Evolutionary conservation across 2,888 invertebrate genomes (phyloP), one percentile per base, ranked within the genome.

Genomic region (Hypercompe scribonia): DNA sequence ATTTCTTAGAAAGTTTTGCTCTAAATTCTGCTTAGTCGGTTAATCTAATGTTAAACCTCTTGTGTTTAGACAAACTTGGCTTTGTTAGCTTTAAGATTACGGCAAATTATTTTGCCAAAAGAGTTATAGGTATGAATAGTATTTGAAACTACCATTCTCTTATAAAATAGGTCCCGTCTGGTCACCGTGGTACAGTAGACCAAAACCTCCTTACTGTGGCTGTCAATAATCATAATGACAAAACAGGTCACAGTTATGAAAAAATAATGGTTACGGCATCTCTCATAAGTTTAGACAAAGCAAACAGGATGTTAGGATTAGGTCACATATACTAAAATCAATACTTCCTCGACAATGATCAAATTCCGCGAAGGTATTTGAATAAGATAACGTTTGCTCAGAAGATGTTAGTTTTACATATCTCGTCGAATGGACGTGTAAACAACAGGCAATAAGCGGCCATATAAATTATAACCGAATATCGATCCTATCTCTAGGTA

Each of bases 321-420:
- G 82, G 82, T 87, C 83, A 88, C 84, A 87, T 84, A 86, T 87
- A 84, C 80, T 83, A 92, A 92, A 91, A 94, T 89, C 92, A 94
- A 94, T 93, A 94, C 87, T 84, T 86, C 84, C 81, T 82, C 70
- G 84, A 84, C 83, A 87, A 89, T 87, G 87, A 88, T 89, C 87
- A 89, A 88, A 91, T 95, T 95, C 95, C 84, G 94, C 94, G 94
- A 93, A 95, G 84, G 74, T 94, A 89, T 95, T 95, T 94, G 89
- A 82, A 85, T 89, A 89, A 94, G 95, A 95, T 95, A 95, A 93
- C 88, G 90, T 88, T 89, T 89, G 90, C 87, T 90, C 84, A 90
- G 92, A 91, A 88, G 92, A 92, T 93, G 92, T 94, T 92, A 85
- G 91, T 90, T 94, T 91, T 91, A 94, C 94, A 92, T 95, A 93